phyloP scores from a whole-genome alignment of 2,888 invertebrate genomes.

The Hydroisotoma schaefferi region DNA sequence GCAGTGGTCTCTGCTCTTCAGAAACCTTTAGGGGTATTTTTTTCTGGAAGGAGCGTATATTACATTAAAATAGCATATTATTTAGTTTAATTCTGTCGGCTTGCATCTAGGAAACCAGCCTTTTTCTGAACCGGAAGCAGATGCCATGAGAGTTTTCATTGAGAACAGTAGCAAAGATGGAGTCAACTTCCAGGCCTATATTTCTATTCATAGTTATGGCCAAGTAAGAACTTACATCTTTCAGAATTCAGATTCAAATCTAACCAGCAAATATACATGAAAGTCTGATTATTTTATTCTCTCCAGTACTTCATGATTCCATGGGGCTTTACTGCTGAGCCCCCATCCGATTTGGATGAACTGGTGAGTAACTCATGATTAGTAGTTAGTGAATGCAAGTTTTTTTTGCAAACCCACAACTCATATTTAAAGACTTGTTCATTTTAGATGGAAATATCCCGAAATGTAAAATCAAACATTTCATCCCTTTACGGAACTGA shows the following conservation, averaged over 20 bases:
- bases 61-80: not conserved
- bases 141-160: constrained; percentile 63
- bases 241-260: too few species aligned
- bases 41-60: not conserved
- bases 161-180: not conserved
- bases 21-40: constrained; percentile 68
- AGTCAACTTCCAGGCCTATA: constrained; percentile 29
- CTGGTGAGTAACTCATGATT: constrained; percentile 10
- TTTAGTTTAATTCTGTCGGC: not conserved
- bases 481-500: constrained; percentile 30
- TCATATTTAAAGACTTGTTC: not conserved
- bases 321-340: constrained; percentile 56
- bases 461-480: constrained; percentile 53
- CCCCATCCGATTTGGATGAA: constrained; percentile 57
- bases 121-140: constrained; percentile 75
- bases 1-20: constrained; percentile 63
- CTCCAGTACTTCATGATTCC: constrained; percentile 58
- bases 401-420: not conserved
- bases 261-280: too few species aligned
- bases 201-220: constrained; percentile 59
- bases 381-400: not conserved
- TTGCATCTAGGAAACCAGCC: constrained; percentile 49
- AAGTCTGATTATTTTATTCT: not conserved
- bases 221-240: constrained; percentile 52
- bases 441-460: not conserved